A percentile compares a stretch with the other conserved stretches of the same genome.
These are phyloP conservation scores for Xanthia togata DNA, from an alignment of 2,888 invertebrate species.

Conservation along the genomic window DNA sequence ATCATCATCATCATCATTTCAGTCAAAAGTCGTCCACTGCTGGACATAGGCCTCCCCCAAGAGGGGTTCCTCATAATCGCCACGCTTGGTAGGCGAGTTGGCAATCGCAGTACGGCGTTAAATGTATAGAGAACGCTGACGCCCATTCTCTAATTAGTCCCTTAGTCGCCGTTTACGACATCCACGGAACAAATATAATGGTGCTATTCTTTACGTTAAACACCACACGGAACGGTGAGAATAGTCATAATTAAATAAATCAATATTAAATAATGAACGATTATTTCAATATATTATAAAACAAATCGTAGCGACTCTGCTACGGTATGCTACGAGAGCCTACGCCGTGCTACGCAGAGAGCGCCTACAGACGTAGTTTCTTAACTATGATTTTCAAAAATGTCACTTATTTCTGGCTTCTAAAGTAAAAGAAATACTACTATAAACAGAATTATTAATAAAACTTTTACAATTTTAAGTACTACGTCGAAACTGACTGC, in stretches of 20 bases:
- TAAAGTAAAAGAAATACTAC: neutral
- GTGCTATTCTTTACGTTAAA: no score
- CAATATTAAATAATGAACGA: neutral
- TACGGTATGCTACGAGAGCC: constrained; percentile 26
- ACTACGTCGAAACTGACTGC: neutral
- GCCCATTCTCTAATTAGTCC: no score
- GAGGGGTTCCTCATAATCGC: no score
- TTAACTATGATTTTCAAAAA: neutral
- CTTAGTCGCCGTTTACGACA: no score
- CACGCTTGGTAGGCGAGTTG: no score
- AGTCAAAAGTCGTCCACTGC: no score
- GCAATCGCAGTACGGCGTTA: no score
- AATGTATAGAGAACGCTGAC: no score
- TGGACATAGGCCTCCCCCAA: no score
- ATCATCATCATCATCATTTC: no score
- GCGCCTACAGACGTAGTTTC: neutral
- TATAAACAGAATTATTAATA: neutral
- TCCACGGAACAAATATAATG: no score
- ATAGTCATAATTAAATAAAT: neutral
- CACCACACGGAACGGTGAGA: no score
- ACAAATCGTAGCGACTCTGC: constrained; percentile 10
- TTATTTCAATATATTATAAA: neutral
- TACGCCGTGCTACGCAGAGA: constrained; percentile 20
- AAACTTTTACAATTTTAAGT: neutral
- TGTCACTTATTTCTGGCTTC: neutral